Conservation (phyloP, 1,140 invertebrate genomes). For the Portunus trituberculatus region DNA sequence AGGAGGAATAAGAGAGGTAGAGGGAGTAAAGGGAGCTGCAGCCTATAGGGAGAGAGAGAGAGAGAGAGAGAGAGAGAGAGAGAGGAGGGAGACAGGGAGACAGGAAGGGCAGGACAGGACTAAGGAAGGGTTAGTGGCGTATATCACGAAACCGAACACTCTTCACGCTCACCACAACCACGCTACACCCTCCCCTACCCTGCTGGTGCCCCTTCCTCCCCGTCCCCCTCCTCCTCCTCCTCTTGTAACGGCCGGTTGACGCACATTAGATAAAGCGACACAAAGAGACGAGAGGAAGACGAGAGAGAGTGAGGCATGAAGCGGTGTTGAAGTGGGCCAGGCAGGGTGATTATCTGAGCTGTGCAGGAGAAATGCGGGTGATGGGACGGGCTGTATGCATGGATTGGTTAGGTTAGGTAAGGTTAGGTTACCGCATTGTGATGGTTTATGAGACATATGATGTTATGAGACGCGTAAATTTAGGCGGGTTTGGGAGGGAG, state of each 20-base stretch:
- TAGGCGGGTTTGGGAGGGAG: background rate
- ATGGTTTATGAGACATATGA: no score
- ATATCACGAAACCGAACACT: background rate
- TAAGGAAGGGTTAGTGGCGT: background rate
- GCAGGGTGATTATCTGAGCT: background rate
- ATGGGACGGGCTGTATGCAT: no score
- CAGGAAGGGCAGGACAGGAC: background rate
- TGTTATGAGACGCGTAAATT: no score
- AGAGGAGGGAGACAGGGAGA: background rate
- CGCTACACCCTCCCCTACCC: background rate
- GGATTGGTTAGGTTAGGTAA: no score
- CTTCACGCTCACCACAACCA: background rate
- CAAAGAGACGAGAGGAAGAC: background rate
- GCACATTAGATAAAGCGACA: conserved; percentile 22
- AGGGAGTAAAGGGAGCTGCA: background rate
- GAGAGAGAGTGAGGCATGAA: background rate
- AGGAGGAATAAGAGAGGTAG: background rate
- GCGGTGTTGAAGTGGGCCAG: background rate
- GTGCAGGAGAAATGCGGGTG: background rate
- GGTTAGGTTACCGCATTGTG: no score
- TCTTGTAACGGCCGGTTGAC: background rate
- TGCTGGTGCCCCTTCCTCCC: background rate
- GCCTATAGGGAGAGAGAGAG: background rate
- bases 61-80: background rate
- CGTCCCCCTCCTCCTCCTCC: no score